These are phyloP conservation scores for Macrosiphum euphorbiae DNA, from an alignment of 2,888 invertebrate genomes.

Conservation along the genomic window DNA sequence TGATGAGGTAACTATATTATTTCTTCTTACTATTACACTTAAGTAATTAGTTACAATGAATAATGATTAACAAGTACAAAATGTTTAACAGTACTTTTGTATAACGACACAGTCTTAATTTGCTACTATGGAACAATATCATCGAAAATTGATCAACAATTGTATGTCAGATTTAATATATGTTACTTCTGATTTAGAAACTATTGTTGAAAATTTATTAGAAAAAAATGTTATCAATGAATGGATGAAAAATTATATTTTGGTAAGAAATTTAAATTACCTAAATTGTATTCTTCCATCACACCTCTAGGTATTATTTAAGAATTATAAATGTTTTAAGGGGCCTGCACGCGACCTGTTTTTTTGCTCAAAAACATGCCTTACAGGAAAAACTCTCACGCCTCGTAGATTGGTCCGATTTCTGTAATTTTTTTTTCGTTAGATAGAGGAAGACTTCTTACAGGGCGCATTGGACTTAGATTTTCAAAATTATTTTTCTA, in stretches of 20 bases:
- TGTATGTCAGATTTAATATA: neutral
- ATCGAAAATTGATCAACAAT: conserved; percentile 27
- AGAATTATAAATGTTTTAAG: neutral
- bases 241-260: conserved; percentile 36
- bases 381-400: too few species aligned
- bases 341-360: too few species aligned
- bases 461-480: too few species aligned
- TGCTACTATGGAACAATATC: conserved; percentile 34
- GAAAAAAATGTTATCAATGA: conserved; percentile 38
- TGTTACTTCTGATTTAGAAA: neutral
- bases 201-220: neutral
- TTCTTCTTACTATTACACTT: too few species aligned
- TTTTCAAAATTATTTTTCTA: too few species aligned
- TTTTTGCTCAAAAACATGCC: too few species aligned
- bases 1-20: too few species aligned
- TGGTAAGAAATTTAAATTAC: conserved; percentile 13
- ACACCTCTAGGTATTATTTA: neutral
- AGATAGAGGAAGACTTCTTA: too few species aligned
- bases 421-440: too few species aligned
- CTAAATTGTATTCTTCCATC: neutral
- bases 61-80: too few species aligned
- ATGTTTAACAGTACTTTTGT: neutral
- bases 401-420: too few species aligned
- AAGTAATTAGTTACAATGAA: too few species aligned
- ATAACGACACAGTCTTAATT: neutral